phyloP scores from a whole-genome alignment of 2,888 invertebrate genomes.

The Gisinianus flammeolus region DNA sequence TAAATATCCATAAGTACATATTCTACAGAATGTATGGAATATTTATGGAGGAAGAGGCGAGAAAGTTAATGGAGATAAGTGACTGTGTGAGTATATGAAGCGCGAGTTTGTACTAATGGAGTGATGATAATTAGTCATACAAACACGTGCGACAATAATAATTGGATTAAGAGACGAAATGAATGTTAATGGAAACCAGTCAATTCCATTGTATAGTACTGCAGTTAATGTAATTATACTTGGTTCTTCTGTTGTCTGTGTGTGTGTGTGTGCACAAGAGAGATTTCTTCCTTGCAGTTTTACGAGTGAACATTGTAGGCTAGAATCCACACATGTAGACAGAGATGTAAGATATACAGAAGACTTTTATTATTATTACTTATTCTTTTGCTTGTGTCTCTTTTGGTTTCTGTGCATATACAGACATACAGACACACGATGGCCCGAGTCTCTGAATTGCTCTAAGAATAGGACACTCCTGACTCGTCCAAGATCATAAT shows the following conservation, averaged over 20 bases:
- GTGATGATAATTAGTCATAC: slow-evolving; percentile 35
- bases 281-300: background rate
- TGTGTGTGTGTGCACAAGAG: background rate
- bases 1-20: background rate
- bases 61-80: background rate
- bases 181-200: slow-evolving; percentile 34
- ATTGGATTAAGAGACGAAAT: slow-evolving; percentile 41
- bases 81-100: background rate
- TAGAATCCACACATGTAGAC: background rate
- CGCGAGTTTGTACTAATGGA: slow-evolving; percentile 9
- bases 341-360: background rate
- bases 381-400: background rate
- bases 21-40: background rate
- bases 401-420: background rate
- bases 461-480: slow-evolving; percentile 16
- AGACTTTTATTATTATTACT: background rate
- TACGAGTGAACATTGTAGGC: background rate
- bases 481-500: slow-evolving; percentile 24
- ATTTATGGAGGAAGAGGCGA: background rate
- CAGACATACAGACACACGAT: background rate
- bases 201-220: background rate
- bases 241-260: background rate
- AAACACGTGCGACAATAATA: slow-evolving; percentile 43
- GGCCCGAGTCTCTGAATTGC: slow-evolving; percentile 14
- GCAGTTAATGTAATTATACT: slow-evolving; percentile 20